These are phyloP conservation scores for Stegodyphus mimosarum DNA, from an alignment of 1,140 invertebrate genomes.

Conservation along the genomic window DNA sequence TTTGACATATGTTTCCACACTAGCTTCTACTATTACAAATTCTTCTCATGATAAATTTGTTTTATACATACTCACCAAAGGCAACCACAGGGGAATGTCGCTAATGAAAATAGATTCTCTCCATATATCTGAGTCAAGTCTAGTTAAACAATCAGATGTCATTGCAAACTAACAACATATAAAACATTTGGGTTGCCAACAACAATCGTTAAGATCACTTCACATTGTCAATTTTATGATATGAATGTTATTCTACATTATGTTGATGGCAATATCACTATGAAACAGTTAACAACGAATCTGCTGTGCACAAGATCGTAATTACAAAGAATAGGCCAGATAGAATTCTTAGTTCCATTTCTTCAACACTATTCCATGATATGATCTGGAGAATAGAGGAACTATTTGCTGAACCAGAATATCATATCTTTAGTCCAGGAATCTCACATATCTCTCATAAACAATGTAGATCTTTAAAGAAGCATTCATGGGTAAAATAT, in stretches of 20 bases:
- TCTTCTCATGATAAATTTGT: neutral
- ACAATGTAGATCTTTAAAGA: too few relatives aligned
- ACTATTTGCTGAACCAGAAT: neutral
- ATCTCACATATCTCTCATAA: constrained; percentile 11
- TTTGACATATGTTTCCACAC: constrained; percentile 4
- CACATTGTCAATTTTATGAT: constrained; percentile 12
- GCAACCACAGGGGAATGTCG: constrained; percentile 54
- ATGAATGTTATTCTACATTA: constrained; percentile 33
- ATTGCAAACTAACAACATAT: constrained; percentile 35
- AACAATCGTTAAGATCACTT: constrained; percentile 31
- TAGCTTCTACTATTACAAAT: constrained; percentile 7
- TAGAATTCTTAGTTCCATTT: constrained; percentile 21
- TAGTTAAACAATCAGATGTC: constrained; percentile 30
- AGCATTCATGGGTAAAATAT: too few relatives aligned
- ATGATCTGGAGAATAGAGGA: constrained; percentile 33
- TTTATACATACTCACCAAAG: constrained; percentile 16
- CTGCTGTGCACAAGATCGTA: constrained; percentile 21
- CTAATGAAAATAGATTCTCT: constrained; percentile 51
- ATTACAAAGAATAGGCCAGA: constrained; percentile 27
- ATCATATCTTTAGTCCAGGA: neutral
- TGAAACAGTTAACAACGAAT: constrained; percentile 49
- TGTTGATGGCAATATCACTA: constrained; percentile 57
- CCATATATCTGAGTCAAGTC: constrained; percentile 18
- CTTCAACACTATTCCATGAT: neutral
- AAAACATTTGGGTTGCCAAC: constrained; percentile 46